These are phyloP conservation scores for Poicephalus gulielmi DNA, from an alignment of 2,113 vertebrate genomes.

Conservation along the genomic window DNA sequence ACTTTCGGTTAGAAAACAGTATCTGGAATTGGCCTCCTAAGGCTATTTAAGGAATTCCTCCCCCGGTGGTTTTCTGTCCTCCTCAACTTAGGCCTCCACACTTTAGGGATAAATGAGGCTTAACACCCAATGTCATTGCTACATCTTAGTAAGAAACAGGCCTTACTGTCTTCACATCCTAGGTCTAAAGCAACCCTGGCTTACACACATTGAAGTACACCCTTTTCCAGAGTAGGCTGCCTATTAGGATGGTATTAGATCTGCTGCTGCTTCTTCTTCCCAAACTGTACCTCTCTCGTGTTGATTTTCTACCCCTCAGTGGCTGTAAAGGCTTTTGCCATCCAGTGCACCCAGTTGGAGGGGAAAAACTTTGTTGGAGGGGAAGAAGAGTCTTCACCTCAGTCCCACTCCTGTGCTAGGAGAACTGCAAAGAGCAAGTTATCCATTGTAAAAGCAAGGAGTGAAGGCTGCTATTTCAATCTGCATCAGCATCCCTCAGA, in stretches of 20 bases:
- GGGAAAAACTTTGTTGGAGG: not conserved
- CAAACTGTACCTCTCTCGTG: not conserved
- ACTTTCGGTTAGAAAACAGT: not conserved
- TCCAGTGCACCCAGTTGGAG: not conserved
- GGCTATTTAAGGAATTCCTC: not conserved
- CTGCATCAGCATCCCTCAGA: not conserved
- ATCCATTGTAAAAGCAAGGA: not conserved
- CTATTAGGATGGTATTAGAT: not conserved
- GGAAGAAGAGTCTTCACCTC: not conserved
- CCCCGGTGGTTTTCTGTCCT: not conserved
- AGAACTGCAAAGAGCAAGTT: not conserved
- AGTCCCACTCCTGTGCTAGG: not conserved
- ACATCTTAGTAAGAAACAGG: not conserved
- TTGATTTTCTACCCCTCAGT: not conserved
- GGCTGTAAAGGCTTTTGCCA: not conserved
- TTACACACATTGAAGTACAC: rapidly evolving
- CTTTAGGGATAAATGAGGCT: not conserved
- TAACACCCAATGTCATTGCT: not conserved
- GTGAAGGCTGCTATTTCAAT: not conserved
- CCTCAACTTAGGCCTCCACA: not conserved
- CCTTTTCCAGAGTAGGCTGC: not conserved
- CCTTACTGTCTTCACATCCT: not conserved
- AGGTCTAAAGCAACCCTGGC: not conserved
- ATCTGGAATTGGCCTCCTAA: not conserved
- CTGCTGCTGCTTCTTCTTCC: not conserved